Base-by-base conservation (phyloP, 2,888 invertebrate species). In the Meganola albula region DNA sequence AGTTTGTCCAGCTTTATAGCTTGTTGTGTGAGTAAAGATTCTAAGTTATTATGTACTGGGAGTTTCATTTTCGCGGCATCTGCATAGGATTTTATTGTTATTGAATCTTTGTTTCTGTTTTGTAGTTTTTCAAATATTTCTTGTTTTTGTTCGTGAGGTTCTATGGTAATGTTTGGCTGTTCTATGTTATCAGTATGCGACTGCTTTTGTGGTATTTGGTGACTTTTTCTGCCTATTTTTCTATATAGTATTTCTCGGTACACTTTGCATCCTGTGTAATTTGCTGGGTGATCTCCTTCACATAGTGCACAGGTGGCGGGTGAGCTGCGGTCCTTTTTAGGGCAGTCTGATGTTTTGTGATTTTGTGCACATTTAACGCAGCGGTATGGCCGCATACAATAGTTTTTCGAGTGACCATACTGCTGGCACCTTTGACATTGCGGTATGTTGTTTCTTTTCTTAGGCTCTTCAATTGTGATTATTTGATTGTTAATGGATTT, bases 1-100 rank as follows among this genome's bases (percentile, higher is more conserved):
- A 26, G 7, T 21, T 32, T 32, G 14, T 32, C 32, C 14, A 26
- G 24, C 32, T 32, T 26, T 32, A 2, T 7, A 26, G 32, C 24
- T 9, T 32, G 14, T 32, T 20, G 6, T 16, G 16, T 5, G 16
- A 5, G n/a, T n/a, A n/a, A 16, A 16, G 16, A 16, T 4, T 16
- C 6, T 6, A 16, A 16, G 6, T 16, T 16, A 5, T 16, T 4
- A 16, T 16, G 16, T 4, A 16, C n/a, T 31, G 24, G 9, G 12
- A 11, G 25, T 12, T 12, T 6, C 5, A 2, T 21, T 13, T 22
- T 22, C 7, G 10, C 16, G 4, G 13, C 13, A 4, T 22, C 14
- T 13, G 22, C 28, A 13, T 29, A 29, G 5, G 22, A 12, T 8
- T 11, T 22, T n/a, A n/a, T n/a, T n/a, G n/a, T n/a, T n/a, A n/a